Conservation (phyloP, 1,140 invertebrate species). For the Diorhabda elongata region DNA sequence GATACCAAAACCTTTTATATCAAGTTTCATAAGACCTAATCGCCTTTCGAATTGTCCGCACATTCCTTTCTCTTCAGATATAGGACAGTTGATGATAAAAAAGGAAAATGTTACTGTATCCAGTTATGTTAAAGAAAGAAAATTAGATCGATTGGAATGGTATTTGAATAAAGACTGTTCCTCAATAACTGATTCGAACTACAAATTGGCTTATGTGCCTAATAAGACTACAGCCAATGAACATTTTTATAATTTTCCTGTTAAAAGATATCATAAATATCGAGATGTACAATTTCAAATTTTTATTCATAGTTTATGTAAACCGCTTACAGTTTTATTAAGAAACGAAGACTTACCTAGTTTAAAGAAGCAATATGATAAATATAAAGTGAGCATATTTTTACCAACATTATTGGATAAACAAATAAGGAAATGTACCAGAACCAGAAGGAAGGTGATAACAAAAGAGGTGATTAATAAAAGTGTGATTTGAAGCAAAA, state of each 20-base stretch:
- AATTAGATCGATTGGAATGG: slow-evolving; percentile 31
- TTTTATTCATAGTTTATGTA: slow-evolving; percentile 24
- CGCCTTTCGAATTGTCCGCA: slow-evolving; percentile 20
- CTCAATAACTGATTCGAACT: background rate
- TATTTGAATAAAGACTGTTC: slow-evolving; percentile 30
- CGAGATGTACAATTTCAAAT: slow-evolving; percentile 8
- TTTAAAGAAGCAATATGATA: slow-evolving; percentile 10
- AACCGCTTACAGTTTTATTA: slow-evolving; percentile 25
- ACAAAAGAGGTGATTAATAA: too few species aligned
- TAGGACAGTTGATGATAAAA: slow-evolving; percentile 28
- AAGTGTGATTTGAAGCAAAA: too few species aligned
- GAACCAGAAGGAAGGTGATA: too few species aligned
- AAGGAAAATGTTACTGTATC: slow-evolving; percentile 27
- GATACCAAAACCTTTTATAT: slow-evolving; percentile 3
- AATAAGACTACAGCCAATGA: slow-evolving; percentile 15
- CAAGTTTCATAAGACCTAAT: slow-evolving; percentile 8
- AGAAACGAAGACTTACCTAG: slow-evolving; percentile 23
- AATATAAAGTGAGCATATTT: background rate
- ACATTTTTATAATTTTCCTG: slow-evolving; percentile 32
- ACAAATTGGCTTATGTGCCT: slow-evolving; percentile 7
- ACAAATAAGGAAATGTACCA: background rate
- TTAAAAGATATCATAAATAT: slow-evolving; percentile 28
- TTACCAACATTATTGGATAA: background rate
- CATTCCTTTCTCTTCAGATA: slow-evolving; percentile 35
- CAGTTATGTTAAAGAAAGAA: slow-evolving; percentile 25